A percentile compares a stretch with the other conserved stretches of the same genome.
Evolutionary conservation across 2,888 invertebrate species (phyloP).

Genomic region (Trichopria drosophilae): DNA sequence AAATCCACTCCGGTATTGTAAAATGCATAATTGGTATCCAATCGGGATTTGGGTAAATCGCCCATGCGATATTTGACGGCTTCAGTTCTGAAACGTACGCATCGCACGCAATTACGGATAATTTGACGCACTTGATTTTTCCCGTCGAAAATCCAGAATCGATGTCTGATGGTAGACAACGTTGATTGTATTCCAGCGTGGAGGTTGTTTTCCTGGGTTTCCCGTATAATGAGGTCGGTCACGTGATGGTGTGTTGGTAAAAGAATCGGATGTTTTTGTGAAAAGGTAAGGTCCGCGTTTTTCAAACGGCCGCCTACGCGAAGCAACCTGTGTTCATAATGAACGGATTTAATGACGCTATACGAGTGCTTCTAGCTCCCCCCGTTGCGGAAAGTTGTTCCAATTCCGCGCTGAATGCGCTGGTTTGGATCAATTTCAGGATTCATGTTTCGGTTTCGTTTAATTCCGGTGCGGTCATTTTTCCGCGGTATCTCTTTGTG

Average conservation of each 20-base stretch:
- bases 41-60: constrained; percentile 24
- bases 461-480: constrained; percentile 8
- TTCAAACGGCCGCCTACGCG: constrained; percentile 41
- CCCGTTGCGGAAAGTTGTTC: too few relatives aligned
- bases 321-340: constrained; percentile 30
- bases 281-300: constrained; percentile 29
- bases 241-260: constrained; percentile 36
- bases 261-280: constrained; percentile 39
- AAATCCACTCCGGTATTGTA: too few relatives aligned
- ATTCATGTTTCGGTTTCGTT: not conserved
- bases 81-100: constrained; percentile 1
- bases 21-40: too few relatives aligned
- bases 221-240: constrained; percentile 37
- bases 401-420: too few relatives aligned
- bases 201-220: constrained; percentile 32
- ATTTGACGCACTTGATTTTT: too few relatives aligned
- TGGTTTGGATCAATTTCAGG: too few relatives aligned
- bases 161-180: constrained; percentile 25
- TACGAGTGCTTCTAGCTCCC: constrained; percentile 18
- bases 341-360: constrained; percentile 32
- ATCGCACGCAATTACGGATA: too few relatives aligned
- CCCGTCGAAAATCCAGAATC: constrained; percentile 38
- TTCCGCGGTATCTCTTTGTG: too few relatives aligned
- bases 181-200: constrained; percentile 41
- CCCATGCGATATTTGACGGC: not conserved